Percentiles rank a stretch among this genome's conserved stretches.
Evolutionary conservation across 2,888 invertebrate species (phyloP).

Genomic region (Eupithecia dodoneata): DNA sequence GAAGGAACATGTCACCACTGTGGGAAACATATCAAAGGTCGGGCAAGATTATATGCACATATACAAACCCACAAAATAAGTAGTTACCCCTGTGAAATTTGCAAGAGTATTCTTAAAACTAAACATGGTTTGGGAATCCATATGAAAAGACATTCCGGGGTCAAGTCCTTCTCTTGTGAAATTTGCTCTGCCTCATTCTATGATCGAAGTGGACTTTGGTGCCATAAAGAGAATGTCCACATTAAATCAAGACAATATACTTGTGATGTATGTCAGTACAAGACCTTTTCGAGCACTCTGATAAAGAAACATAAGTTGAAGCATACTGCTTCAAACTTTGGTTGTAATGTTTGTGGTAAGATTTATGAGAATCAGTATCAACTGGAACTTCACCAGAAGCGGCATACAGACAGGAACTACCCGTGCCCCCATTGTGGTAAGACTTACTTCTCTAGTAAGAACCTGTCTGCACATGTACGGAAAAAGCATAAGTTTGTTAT

Average conservation of each 20-base stretch:
- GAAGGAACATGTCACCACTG: slow-evolving; percentile 69
- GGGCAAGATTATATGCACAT: slow-evolving; percentile 60
- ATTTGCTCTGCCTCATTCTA: slow-evolving; percentile 66
- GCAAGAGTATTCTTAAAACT: slow-evolving; percentile 55
- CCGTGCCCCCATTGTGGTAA: slow-evolving; percentile 62
- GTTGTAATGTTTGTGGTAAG: slow-evolving; percentile 65
- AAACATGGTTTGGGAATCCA: slow-evolving; percentile 53
- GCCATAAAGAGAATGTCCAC: slow-evolving; percentile 63
- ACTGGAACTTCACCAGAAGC: slow-evolving; percentile 59
- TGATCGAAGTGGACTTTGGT: slow-evolving; percentile 63
- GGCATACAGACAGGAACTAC: slow-evolving; percentile 63
- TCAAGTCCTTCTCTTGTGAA: slow-evolving; percentile 67
- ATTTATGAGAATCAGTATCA: slow-evolving; percentile 61
- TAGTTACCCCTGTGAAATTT: slow-evolving; percentile 56
- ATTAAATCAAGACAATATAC: slow-evolving; percentile 51
- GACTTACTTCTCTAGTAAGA: slow-evolving; percentile 55
- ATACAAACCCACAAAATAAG: slow-evolving; percentile 52
- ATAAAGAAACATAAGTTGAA: slow-evolving; percentile 59
- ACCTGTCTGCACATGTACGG: slow-evolving; percentile 43
- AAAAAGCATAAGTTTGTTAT: slow-evolving; percentile 36
- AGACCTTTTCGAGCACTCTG: slow-evolving; percentile 44
- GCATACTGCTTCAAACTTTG: slow-evolving; percentile 59
- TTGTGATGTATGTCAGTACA: slow-evolving; percentile 66
- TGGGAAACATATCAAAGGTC: slow-evolving; percentile 65
- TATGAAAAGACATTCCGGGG: slow-evolving; percentile 64